These are phyloP conservation scores for Magallana gigas DNA, from an alignment of 1,140 invertebrate genomes.

Conservation along the genomic window DNA sequence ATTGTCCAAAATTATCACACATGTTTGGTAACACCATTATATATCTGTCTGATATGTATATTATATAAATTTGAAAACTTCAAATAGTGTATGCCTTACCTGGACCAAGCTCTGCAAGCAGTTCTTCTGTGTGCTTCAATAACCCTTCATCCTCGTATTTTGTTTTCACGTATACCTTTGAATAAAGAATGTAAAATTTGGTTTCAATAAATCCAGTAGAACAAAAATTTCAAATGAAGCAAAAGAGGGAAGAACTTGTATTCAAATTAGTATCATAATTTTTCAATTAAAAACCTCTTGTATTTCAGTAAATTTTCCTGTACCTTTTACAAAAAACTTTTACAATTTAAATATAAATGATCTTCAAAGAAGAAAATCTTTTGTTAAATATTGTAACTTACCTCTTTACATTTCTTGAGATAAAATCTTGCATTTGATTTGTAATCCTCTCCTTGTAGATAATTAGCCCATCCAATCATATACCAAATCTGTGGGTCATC, in stretches of 20 bases:
- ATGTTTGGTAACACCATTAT: too few relatives aligned
- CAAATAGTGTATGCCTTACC: constrained; percentile 55
- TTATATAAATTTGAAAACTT: neutral
- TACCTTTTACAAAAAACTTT: too few relatives aligned
- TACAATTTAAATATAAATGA: neutral
- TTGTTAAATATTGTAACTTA: constrained; percentile 47
- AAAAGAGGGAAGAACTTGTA: too few relatives aligned
- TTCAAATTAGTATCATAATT: too few relatives aligned
- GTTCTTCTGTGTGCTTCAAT: constrained; percentile 70
- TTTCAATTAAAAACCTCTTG: too few relatives aligned
- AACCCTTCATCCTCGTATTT: constrained; percentile 71
- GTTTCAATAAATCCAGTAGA: too few relatives aligned
- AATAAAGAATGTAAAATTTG: neutral
- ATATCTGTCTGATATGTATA: neutral
- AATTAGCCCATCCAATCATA: constrained; percentile 78
- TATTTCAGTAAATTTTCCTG: too few relatives aligned
- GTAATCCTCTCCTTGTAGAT: constrained; percentile 76
- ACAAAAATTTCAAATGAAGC: too few relatives aligned
- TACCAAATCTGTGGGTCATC: constrained; percentile 78
- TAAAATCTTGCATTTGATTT: constrained; percentile 77
- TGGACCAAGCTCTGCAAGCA: constrained; percentile 70
- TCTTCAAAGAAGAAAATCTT: neutral
- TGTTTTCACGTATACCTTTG: constrained; percentile 68
- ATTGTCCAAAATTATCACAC: too few relatives aligned
- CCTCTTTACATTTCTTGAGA: constrained; percentile 76